phyloP scores from a whole-genome alignment of 2,113 vertebrate species.

The Orycteropus afer region DNA sequence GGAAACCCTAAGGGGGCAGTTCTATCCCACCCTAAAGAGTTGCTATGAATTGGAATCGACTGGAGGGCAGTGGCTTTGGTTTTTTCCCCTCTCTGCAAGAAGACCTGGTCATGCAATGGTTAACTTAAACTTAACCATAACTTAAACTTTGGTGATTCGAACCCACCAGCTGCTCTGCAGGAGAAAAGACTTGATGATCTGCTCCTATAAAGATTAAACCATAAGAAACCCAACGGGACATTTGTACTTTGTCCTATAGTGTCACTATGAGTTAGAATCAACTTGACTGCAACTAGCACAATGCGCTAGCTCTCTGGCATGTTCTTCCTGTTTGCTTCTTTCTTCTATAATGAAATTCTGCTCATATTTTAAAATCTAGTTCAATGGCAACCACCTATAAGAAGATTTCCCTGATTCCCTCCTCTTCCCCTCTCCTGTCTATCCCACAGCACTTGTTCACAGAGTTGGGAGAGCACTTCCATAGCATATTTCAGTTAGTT shows the following conservation, averaged over 20 bases:
- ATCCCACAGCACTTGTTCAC: rapidly evolving
- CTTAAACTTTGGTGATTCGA: not conserved
- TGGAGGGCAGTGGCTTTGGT: not conserved
- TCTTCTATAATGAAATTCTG: not conserved
- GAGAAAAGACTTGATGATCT: not conserved
- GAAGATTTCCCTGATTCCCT: not conserved
- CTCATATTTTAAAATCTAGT: not conserved
- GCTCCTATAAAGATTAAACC: not conserved
- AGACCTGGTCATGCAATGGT: not conserved
- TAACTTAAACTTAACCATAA: not conserved
- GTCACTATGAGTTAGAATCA: not conserved
- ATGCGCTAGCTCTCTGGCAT: not conserved
- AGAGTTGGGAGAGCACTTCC: not conserved
- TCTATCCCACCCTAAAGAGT: too few species aligned
- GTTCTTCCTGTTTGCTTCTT: not conserved
- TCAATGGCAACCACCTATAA: not conserved
- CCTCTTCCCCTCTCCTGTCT: not conserved
- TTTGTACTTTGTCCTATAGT: not conserved
- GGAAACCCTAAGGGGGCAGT: not conserved
- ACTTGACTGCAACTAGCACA: not conserved
- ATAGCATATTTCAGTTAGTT: not conserved
- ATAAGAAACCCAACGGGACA: not conserved
- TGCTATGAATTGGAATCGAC: not conserved
- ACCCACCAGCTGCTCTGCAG: too few species aligned
- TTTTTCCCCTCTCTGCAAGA: not conserved